Base-by-base conservation (phyloP, 1,140 invertebrate genomes). In the Lucilia cuprina region DNA sequence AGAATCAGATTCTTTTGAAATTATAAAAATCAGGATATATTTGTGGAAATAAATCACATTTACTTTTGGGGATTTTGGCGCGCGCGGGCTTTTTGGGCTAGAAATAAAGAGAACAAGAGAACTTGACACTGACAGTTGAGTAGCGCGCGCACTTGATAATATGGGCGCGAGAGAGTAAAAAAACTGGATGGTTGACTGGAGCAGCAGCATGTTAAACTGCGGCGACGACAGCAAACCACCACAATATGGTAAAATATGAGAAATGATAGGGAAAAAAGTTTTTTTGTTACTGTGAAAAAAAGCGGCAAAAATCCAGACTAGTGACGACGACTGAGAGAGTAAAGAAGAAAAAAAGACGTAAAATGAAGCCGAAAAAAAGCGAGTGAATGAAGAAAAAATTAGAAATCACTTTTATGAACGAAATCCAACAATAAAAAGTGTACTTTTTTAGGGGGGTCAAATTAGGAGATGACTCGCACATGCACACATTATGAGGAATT, bases 61-160 rank as follows among this genome's bases (percentile, higher is more conserved):
- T 80, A 84, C 87, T 89, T 85, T 87, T 86, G 49, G 7, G 19
- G 78, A 86, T 90, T 90, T 85, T 90, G 89, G 88, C 89, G 89
- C 89, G 89, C 89, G 89, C 89, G 89, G 89, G 89, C 89, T 90
- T 85, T 83, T 85, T 84, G 70, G 74, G 50, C 70, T 35, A 34
- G 35, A 82, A 83, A 41, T 75, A 49, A 41, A 84, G 82, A 85
- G 85, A 60, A 65, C 17, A 65, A 50, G 50, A 82, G 50, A 74
- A 74, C 35, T 83, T 83, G 70, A 83, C 83, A 83, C 41, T 83
- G 83, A 83, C 83, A 83, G 83, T 25, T 74, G 80, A 83, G 74
- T 50, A 83, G 74, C 83, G 83, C 83, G 83, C 83, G 83, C 83
- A 83, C 41, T 50, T 74, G 70, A n/a, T 49, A 60, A 49, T 65